These are phyloP conservation scores for Chelidonichthys spinosus DNA, from an alignment of 2,797 vertebrate genomes.

Conservation along the genomic window DNA sequence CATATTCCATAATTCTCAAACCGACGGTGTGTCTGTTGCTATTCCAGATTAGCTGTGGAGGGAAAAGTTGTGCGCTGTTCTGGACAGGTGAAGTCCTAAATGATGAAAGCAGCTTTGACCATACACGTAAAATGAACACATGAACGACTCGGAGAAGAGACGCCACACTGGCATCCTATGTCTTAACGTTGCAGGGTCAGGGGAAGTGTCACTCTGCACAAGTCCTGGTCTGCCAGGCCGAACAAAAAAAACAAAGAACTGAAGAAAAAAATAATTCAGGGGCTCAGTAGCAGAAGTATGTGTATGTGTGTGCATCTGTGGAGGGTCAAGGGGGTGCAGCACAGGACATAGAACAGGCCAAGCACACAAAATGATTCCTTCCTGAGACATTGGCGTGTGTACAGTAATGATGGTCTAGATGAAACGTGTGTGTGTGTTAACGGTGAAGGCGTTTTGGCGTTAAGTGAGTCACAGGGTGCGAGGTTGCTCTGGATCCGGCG, in stretches of 20 bases:
- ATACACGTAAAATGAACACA: slow-evolving; percentile 73
- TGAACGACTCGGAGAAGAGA: slow-evolving; percentile 69
- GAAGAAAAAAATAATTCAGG: slow-evolving; percentile 62
- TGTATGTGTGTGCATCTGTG: slow-evolving; percentile 72
- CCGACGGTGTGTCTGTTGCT: slow-evolving; percentile 78
- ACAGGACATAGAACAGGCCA: slow-evolving; percentile 77
- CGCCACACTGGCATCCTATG: slow-evolving; percentile 72
- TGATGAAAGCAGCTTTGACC: slow-evolving; percentile 81
- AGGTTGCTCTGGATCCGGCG: slow-evolving; percentile 70
- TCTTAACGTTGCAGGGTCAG: slow-evolving; percentile 43
- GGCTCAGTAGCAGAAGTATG: slow-evolving; percentile 82
- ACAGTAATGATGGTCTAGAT: slow-evolving; percentile 78
- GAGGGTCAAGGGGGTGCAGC: slow-evolving; percentile 60
- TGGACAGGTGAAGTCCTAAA: slow-evolving; percentile 76
- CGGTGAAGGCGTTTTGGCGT: slow-evolving; percentile 81
- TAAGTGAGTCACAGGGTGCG: slow-evolving; percentile 77
- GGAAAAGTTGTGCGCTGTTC: slow-evolving; percentile 79
- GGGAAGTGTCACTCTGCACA: slow-evolving; percentile 63
- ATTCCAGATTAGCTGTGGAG: slow-evolving; percentile 82
- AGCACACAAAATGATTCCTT: slow-evolving; percentile 85
- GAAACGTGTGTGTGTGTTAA: slow-evolving; percentile 58
- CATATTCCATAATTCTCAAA: slow-evolving; percentile 82
- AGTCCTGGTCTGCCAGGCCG: slow-evolving; percentile 67
- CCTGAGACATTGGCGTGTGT: slow-evolving; percentile 83
- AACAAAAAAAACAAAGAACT: slow-evolving; percentile 47